Base-by-base conservation (phyloP, 2,113 vertebrate genomes). In the Danio rerio region DNA sequence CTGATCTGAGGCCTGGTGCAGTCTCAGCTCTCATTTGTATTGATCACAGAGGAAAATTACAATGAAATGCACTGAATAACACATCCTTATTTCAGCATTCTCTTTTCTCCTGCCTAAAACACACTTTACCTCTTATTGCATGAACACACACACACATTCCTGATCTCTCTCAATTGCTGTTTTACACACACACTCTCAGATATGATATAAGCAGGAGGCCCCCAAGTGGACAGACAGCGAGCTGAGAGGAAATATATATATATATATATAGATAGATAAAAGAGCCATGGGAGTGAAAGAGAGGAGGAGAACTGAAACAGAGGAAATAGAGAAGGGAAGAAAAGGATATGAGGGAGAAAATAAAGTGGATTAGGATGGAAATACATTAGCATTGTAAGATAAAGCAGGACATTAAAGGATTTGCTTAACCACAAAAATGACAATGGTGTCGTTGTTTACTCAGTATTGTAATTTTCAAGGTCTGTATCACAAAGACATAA, bases 321-420 rank as follows among this genome's bases (percentile, higher is more conserved):
- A 31, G 40, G 79, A 87, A 83, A 79, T 72, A 20, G 71, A 82
- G 84, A 89, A 87, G 81, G 20, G 88, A 90, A 90, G 82, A 71
- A 81, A 88, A 78, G 21, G 49, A 61, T 43, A 58, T 71, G 78
- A 11, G 66, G 5, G 43, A 20, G 9, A 50, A 47, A 63, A 55
- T 53, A 63, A 7, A 50, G 4, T 53, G 53, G 78, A 80, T 70
- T 70, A n/a, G 18, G n/a, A 77, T 11, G 58, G 58, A 77, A 77
- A 77, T 62, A 16, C 8, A 63, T 61, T 58, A 49, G 56, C 10
- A 47, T 76, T 21, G 43, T 61, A 5, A 59, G 73, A 76, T 61
- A 61, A 58, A 59, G n/a, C 65, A 68, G 65, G 43, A 68, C 0
- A 9, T 47, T 74, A 43, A 47, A 9, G 18, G n/a, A 76, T 59